These are phyloP conservation scores for Pyralis farinalis DNA, from an alignment of 2,888 invertebrate species.

Conservation along the genomic window DNA sequence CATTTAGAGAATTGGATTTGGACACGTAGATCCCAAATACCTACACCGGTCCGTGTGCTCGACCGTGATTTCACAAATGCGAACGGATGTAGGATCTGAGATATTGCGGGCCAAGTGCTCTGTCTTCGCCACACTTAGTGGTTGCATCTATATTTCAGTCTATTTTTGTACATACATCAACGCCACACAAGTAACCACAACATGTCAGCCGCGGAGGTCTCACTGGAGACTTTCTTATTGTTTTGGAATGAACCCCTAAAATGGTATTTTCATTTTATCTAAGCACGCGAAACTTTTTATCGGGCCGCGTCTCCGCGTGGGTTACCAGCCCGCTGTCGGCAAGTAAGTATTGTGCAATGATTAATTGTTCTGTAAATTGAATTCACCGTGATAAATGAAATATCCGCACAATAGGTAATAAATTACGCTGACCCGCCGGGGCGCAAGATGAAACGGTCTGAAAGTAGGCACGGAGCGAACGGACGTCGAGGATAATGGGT, in stretches of 20 bases:
- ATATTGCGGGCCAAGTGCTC: too few species aligned
- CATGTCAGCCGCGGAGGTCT: too few species aligned
- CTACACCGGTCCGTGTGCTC: too few species aligned
- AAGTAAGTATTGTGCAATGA: conserved; percentile 77
- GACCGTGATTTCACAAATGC: too few species aligned
- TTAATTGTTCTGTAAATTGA: conserved; percentile 80
- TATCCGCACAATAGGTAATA: conserved; percentile 80
- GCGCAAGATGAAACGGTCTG: conserved; percentile 73
- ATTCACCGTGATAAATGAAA: conserved; percentile 81
- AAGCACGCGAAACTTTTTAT: conserved; percentile 45
- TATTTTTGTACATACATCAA: too few species aligned
- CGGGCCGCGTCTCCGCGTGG: conserved; percentile 40
- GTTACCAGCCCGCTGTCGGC: conserved; percentile 68
- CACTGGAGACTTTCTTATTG: too few species aligned
- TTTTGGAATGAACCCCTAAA: conserved; percentile 10
- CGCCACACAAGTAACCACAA: too few species aligned
- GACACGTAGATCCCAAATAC: too few species aligned
- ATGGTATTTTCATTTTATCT: conserved; percentile 30
- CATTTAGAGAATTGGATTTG: too few species aligned
- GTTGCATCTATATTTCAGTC: too few species aligned
- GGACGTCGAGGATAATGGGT: conserved; percentile 63
- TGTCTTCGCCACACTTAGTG: too few species aligned
- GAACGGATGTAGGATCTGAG: too few species aligned
- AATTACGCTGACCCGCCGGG: conserved; percentile 76
- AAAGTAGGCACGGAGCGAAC: conserved; percentile 56